These are phyloP conservation scores for Trochalopteron elliotii DNA, from an alignment of 2,113 vertebrate genomes.

Conservation along the genomic window DNA sequence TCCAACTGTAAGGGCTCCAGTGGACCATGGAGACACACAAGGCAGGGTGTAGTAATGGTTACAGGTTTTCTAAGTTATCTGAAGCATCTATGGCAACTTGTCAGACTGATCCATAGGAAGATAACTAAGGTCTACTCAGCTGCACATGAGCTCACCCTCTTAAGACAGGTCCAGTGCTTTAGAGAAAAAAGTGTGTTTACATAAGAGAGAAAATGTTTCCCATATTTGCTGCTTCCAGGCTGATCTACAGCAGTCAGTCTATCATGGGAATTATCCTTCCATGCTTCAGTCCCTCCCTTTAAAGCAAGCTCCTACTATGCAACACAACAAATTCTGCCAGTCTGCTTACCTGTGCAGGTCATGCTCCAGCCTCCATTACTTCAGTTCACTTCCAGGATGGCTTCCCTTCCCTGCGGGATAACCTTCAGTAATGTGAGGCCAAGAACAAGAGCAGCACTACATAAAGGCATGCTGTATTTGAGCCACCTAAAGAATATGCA, in stretches of 20 bases:
- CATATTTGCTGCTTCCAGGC: background rate
- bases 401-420: background rate
- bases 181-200: slow-evolving; percentile 10
- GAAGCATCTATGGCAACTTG: background rate
- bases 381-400: background rate
- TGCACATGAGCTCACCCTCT: slow-evolving; percentile 7
- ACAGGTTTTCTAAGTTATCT: background rate
- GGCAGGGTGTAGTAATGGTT: background rate
- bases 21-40: background rate
- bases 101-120: background rate
- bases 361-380: background rate
- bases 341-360: background rate
- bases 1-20: background rate
- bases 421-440: background rate
- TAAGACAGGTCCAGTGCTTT: background rate
- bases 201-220: background rate
- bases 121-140: slow-evolving; percentile 14
- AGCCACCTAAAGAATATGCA: background rate
- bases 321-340: background rate
- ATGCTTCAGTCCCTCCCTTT: background rate
- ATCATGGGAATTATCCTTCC: background rate
- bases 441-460: background rate
- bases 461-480: background rate
- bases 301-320: background rate
- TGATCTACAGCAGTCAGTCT: background rate